Base-by-base conservation (phyloP, 2,113 vertebrate genomes). In the Salminus brasiliensis region DNA sequence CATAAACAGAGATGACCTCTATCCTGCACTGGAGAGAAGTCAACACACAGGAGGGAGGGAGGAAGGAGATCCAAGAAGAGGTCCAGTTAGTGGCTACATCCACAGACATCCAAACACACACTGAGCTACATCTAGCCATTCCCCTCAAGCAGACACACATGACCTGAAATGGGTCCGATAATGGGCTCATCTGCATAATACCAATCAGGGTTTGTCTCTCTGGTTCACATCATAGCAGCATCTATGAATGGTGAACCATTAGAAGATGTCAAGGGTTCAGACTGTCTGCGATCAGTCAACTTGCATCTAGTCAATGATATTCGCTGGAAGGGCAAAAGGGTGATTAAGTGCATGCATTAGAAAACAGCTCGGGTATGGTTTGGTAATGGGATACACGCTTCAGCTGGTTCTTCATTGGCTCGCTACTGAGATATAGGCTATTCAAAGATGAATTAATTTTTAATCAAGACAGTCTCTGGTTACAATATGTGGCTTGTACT, bases 171-270 rank as follows among this genome's bases (percentile, higher is more conserved):
- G 83, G 79, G 80, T n/a, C 68, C 86, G 82, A 89, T 91, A 91
- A 93, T 91, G 76, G 87, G 83, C 89, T 49, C 47, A 49, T 49
- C 47, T 49, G 47, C 47, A 91, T 90, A 89, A 88, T 83, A 88
- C 81, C 84, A 86, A 88, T 88, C 85, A 65, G 72, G 39, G 62
- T 78, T 81, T n/a, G n/a, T 85, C 86, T 82, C 87, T 79, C 74
- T 83, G 81, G 47, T 32, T 39, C 78, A 47, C 53, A 71, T 79
- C 70, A 83, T 84, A 82, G 76, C 72, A 81, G 88, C 74, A 85
- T 88, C 82, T 85, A 83, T 85, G 82, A 79, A 79, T 82, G 47
- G 47, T 49, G 47, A 49, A 49, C 87, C 88, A 85, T 32, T 55
- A 84, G 53, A 70, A 34, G 68, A 57, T 81, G 88, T 53, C 57